These are phyloP conservation scores for Notechis scutatus DNA, from an alignment of 2,113 vertebrate genomes.

Conservation along the genomic window DNA sequence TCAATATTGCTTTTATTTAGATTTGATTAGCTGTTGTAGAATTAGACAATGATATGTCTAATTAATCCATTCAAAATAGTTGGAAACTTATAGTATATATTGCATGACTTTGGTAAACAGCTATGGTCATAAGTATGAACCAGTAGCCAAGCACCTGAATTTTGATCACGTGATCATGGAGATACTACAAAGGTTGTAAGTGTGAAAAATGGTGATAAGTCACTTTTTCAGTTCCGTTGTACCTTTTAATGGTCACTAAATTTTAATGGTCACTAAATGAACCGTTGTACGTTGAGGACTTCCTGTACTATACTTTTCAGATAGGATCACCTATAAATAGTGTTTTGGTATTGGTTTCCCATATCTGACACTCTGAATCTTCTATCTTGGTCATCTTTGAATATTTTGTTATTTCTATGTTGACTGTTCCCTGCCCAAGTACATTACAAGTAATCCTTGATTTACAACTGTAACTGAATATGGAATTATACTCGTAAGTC, in stretches of 20 bases:
- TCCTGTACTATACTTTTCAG: neutral
- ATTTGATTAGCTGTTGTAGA: neutral
- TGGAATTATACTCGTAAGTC: neutral
- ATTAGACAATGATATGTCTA: neutral
- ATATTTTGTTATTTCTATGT: neutral
- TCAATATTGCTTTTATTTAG: constrained; percentile 4
- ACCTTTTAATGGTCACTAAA: too few relatives aligned
- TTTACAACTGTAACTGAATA: neutral
- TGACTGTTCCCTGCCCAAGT: neutral
- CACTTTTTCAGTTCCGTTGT: too few relatives aligned
- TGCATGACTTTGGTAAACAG: too few relatives aligned
- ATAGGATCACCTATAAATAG: neutral
- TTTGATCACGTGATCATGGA: too few relatives aligned
- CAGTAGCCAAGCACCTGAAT: too few relatives aligned
- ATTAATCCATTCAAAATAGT: neutral
- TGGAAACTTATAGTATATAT: neutral
- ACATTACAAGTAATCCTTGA: neutral
- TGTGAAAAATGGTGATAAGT: too few relatives aligned
- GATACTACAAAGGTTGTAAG: too few relatives aligned
- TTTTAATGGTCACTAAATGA: too few relatives aligned
- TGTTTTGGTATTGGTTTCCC: neutral
- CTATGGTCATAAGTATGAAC: too few relatives aligned
- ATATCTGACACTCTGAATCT: neutral
- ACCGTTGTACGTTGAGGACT: too few relatives aligned
- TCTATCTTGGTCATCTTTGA: neutral